Evolutionary conservation across 2,888 invertebrate genomes (phyloP), one percentile per base, ranked within the genome.

Genomic region (Monopis laevigella): DNA sequence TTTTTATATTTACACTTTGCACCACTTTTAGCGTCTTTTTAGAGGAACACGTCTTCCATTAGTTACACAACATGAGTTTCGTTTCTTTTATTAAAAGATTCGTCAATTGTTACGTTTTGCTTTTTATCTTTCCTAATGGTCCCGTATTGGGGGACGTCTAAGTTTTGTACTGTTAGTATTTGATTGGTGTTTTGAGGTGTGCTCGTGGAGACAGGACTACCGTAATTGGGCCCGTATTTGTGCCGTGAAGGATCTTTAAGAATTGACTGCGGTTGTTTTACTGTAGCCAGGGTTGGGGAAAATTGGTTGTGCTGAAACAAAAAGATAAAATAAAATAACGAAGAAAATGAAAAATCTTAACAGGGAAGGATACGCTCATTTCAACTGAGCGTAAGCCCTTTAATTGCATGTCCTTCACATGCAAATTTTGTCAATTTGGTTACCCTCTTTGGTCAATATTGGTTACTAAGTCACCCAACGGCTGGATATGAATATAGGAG

Each of bases 241-340:
- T 82, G 84, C 24, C 85, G 70, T 42, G 85, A 85, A 2, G 86
- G 84, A 60, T 86, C 86, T 55, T 86, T 86, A 4, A 86, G 70
- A 47, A 86, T 86, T 18, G 85, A 83, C 50, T 85, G 86, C 0
- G 86, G 86, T 46, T 85, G 84, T 53, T 84, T 85, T 34, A 70
- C 62, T 2, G 61, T 54, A 4, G 50, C 46, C 3, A 68, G 70
- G 1, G 75, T 70, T 47, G 72, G 78, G 10, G 69, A 62, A 38
- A 69, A 50, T 43, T 61, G 59, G 2, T 49, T 49, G 48, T 81
- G 81, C 74, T 81, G 72, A 0, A 71, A 70, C 56, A 62, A 63
- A 52, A 47, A 34, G 30, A n/a, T 39, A 12, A 29, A n/a, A n/a
- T 8, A 32, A n/a, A n/a, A n/a, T n/a, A n/a, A n/a, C n/a, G n/a